Conservation (phyloP, 2,888 invertebrate species). For the Andrena flavipes region DNA sequence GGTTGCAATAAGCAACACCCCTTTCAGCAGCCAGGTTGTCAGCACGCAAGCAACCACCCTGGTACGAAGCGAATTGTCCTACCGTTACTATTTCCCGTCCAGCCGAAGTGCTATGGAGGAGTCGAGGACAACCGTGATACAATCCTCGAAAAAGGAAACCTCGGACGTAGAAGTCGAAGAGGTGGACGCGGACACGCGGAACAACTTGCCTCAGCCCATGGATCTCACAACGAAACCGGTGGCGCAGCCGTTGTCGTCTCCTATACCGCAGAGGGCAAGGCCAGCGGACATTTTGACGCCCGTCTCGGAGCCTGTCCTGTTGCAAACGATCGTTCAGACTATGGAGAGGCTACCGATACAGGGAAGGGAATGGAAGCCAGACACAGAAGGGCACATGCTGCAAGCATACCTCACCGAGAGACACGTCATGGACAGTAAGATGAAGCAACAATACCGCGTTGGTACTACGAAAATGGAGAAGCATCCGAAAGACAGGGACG, state of each 20-base stretch:
- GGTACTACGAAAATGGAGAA: conserved; percentile 75
- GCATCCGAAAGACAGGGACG: conserved; percentile 66
- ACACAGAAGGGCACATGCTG: conserved; percentile 88
- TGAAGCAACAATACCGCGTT: conserved; percentile 87
- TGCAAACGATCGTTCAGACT: conserved; percentile 88
- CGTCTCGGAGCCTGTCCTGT: conserved; percentile 87
- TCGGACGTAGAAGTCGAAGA: conserved; percentile 73
- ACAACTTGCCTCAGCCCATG: conserved; percentile 78
- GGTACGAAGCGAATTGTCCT: conserved; percentile 77
- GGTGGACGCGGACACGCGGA: conserved; percentile 61
- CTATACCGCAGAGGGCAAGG: conserved; percentile 72
- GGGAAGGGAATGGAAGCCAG: conserved; percentile 85
- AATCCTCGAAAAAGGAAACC: conserved; percentile 73
- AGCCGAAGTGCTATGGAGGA: conserved; percentile 74
- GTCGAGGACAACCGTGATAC: conserved; percentile 71
- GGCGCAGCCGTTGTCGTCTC: conserved; percentile 57
- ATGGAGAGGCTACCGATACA: conserved; percentile 88
- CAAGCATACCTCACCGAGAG: conserved; percentile 91
- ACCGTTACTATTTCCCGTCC: conserved; percentile 84
- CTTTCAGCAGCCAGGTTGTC: conserved; percentile 64
- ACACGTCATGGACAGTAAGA: conserved; percentile 89
- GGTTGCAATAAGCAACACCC: conserved; percentile 60
- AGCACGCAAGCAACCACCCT: conserved; percentile 72
- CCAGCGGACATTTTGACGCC: conserved; percentile 87
- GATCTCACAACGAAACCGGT: conserved; percentile 85